Evolutionary conservation across 2,113 vertebrate genomes (phyloP).

Genomic region (Amazona guildingii): DNA sequence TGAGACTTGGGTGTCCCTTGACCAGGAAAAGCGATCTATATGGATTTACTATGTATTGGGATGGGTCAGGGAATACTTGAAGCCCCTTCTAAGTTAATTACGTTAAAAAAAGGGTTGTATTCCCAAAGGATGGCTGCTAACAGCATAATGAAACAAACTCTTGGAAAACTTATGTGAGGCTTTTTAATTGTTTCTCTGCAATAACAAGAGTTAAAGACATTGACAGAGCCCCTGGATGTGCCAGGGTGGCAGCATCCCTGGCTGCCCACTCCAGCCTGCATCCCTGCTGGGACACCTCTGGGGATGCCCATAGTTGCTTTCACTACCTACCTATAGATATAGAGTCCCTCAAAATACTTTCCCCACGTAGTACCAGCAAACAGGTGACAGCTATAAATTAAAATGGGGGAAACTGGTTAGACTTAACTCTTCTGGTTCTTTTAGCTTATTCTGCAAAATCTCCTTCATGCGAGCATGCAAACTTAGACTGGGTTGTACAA

Average conservation of each 20-base stretch:
- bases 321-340: accelerated
- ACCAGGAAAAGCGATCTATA: neutral
- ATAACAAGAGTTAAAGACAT: neutral
- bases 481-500: neutral
- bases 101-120: neutral
- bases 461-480: accelerated
- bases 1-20: neutral
- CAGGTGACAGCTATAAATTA: neutral
- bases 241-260: neutral
- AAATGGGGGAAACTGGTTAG: neutral
- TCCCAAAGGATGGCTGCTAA: neutral
- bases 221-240: neutral
- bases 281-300: neutral
- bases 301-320: neutral
- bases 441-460: neutral
- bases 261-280: neutral
- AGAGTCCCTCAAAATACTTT: neutral
- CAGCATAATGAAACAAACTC: neutral
- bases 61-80: neutral
- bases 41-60: neutral
- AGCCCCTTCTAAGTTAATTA: neutral
- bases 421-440: neutral
- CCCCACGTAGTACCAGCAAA: neutral
- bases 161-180: neutral
- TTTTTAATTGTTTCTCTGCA: neutral